Percentiles rank a stretch among this genome's conserved stretches.
phyloP scores from a whole-genome alignment of 92 coral and sea anemone genomes.

The Blastomussa wellsi region DNA sequence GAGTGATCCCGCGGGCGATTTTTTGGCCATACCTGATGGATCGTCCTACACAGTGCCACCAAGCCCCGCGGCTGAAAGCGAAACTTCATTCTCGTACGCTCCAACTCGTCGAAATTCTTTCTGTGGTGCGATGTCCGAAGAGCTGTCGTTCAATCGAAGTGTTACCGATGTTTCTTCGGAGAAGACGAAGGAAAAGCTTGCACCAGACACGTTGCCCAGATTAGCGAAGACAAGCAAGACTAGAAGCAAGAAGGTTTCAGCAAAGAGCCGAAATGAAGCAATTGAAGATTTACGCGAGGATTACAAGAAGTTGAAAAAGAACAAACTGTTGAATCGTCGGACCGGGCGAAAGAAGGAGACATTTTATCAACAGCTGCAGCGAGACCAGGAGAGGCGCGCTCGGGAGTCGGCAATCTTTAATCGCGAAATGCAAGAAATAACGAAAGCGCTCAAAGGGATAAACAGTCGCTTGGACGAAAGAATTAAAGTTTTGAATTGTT shows the following conservation, averaged over 20 bases:
- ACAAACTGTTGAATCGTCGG: neutral
- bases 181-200: constrained; percentile 1
- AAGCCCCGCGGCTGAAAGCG: constrained; percentile 22
- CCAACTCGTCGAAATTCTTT: constrained; percentile 24
- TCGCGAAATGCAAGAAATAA: constrained; percentile 53
- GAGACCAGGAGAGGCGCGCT: constrained; percentile 35
- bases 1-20: neutral
- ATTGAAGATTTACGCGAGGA: constrained; percentile 14
- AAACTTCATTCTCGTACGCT: neutral
- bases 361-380: constrained; percentile 22
- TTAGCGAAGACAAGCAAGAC: constrained; percentile 6
- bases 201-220: constrained; percentile 17
- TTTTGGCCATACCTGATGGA: constrained; percentile 9
- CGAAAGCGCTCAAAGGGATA: constrained; percentile 42
- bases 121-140: constrained; percentile 1
- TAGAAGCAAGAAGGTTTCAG: neutral
- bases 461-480: constrained; percentile 54
- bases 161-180: constrained; percentile 6
- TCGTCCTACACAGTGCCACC: constrained; percentile 40
- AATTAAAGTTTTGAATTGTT: constrained; percentile 29
- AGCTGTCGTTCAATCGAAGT: constrained; percentile 7
- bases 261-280: constrained; percentile 28
- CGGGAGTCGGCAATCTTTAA: constrained; percentile 26
- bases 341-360: constrained; percentile 13
- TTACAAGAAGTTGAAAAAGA: constrained; percentile 16